Evolutionary conservation across 2,888 invertebrate species (phyloP), one percentile per base, ranked within the genome.

Genomic region (Euclidia mi): DNA sequence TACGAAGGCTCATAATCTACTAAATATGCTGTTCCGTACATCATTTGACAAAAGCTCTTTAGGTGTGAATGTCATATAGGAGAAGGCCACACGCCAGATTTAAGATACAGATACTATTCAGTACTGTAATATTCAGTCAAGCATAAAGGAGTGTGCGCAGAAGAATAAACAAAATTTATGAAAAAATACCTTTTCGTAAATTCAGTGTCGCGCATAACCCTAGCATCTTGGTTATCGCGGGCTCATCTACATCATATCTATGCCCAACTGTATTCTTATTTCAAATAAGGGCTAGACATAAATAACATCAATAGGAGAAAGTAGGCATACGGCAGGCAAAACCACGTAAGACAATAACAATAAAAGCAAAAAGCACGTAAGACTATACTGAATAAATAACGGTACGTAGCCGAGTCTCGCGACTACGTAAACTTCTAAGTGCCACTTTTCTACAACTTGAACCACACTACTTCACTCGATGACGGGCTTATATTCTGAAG

Each of bases 331-430:
- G 15, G 18, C 34, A 35, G 12, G 14, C 6, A 15, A 42, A 38
- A 18, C 29, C 46, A 46, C 29, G 14, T 41, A 48, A 52, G n/a
- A 28, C 29, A 47, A 47, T 47, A 53, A 53, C 35, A 53, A 38
- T 41, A 41, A 53, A 47, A 53, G 29, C 34, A 42, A 46, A 41
- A 52, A 35, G 35, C 37, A 41, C 35, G 41, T 42, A 37, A 53
- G 29, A 40, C 3, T 17, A 46, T 17, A 32, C 10, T 48, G 55
- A 43, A 55, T 55, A 48, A 55, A 55, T 48, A 55, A 48, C 41
- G 20, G 42, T 25, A 18, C 35, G 25, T 11, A 17, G 31, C 25
- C 20, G 38, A 31, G 37, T 42, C 15, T 15, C 29, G 46, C 18
- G 29, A 35, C 25, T 20, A 42, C 35, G 28, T 53, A 29, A 47